Percentiles rank a stretch among this genome's conserved stretches.
phyloP scores from a whole-genome alignment of 2,113 vertebrate species.

The Phrynocephalus versicolor region DNA sequence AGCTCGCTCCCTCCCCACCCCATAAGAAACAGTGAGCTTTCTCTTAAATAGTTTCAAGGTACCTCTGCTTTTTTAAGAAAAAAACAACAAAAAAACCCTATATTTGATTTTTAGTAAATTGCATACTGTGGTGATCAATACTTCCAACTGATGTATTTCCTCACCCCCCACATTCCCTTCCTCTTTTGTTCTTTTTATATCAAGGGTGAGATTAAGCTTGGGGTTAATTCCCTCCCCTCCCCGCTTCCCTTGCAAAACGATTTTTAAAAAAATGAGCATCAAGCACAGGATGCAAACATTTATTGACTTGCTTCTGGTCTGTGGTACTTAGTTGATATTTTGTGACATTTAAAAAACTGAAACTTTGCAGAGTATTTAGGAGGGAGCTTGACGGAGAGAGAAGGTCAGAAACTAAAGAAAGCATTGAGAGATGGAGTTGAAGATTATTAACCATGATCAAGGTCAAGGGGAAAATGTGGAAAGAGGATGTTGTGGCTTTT shows the following conservation, averaged over 20 bases:
- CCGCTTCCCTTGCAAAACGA: constrained; percentile 36
- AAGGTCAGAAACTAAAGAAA: constrained; percentile 60
- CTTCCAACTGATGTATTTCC: constrained; percentile 55
- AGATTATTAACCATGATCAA: constrained; percentile 57
- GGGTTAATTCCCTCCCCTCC: constrained; percentile 12
- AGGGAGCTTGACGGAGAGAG: constrained; percentile 46
- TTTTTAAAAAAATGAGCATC: constrained; percentile 49
- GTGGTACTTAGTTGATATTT: constrained; percentile 67
- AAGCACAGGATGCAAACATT: constrained; percentile 63
- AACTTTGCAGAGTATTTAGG: constrained; percentile 62
- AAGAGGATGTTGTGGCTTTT: background rate
- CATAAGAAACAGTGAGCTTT: constrained; percentile 52
- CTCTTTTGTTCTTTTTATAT: constrained; percentile 27
- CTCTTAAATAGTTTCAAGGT: constrained; percentile 63
- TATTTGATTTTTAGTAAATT: constrained; percentile 59
- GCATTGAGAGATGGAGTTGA: constrained; percentile 38
- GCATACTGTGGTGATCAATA: constrained; percentile 65
- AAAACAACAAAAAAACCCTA: no score
- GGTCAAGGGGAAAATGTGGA: constrained; percentile 2
- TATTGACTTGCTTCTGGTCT: constrained; percentile 64
- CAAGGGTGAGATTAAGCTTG: constrained; percentile 52
- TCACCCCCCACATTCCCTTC: constrained; percentile 35
- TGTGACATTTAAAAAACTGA: constrained; percentile 70
- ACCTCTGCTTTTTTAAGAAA: constrained; percentile 48
- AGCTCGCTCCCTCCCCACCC: constrained; percentile 62